A percentile compares a stretch with the other conserved stretches of the same genome.
Conservation (phyloP, 2,797 vertebrate species). For the Oceanodroma leucorhoa region DNA sequence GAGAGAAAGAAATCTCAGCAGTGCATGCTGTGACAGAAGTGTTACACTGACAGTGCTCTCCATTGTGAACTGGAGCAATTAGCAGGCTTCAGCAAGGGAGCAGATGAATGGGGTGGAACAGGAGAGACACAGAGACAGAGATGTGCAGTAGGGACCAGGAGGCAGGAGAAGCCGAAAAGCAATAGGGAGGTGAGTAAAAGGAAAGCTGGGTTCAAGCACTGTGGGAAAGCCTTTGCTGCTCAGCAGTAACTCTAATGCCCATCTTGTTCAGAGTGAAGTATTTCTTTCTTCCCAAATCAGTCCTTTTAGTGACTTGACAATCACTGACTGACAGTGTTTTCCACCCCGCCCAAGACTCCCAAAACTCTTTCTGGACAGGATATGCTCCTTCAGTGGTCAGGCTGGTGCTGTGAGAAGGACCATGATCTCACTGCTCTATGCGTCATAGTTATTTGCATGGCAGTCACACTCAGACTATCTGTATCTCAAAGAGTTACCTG, state of each 20-base stretch:
- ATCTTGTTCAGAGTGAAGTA: not conserved
- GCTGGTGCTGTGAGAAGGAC: not conserved
- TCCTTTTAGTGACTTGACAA: not conserved
- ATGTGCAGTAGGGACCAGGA: not conserved
- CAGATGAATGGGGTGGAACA: not conserved
- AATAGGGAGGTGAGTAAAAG: not conserved
- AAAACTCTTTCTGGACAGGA: not conserved
- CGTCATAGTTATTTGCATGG: not conserved
- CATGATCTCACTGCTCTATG: not conserved
- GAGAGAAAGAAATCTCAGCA: not conserved
- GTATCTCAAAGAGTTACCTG: not conserved
- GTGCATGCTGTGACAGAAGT: not conserved
- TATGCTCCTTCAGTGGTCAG: not conserved
- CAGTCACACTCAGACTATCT: not conserved
- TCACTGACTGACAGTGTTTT: not conserved
- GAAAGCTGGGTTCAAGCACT: not conserved
- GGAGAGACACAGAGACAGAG: not conserved
- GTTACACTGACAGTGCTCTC: not conserved
- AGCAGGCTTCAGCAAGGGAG: constrained; percentile 42
- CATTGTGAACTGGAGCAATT: constrained; percentile 16
- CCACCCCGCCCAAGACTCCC: not conserved
- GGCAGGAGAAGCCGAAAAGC: not conserved
- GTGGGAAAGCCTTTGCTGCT: not conserved
- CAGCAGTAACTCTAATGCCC: not conserved
- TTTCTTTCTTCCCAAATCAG: not conserved